Evolutionary conservation across 2,888 invertebrate genomes (phyloP).

Genomic region (Diogma glabrata): DNA sequence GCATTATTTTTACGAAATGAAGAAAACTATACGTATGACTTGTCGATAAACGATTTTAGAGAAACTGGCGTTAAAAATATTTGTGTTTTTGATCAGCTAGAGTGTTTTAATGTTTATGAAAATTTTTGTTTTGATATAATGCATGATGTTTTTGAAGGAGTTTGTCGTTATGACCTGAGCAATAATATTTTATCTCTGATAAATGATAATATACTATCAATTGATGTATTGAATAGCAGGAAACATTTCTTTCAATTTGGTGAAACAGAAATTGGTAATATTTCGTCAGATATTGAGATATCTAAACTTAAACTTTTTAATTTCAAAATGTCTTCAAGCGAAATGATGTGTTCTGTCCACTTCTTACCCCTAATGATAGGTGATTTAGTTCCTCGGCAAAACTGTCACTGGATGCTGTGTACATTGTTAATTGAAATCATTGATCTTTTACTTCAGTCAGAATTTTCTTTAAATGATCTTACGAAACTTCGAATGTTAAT

Average conservation of each 20-base stretch:
- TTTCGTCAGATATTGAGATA: constrained; percentile 12
- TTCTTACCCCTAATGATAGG: too few relatives aligned
- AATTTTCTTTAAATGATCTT: too few relatives aligned
- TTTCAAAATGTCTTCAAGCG: constrained; percentile 18
- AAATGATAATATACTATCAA: constrained; percentile 16
- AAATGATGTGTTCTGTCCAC: constrained; percentile 16
- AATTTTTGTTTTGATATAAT: constrained; percentile 20
- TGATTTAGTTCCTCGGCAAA: too few relatives aligned
- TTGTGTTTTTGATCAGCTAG: constrained; percentile 16
- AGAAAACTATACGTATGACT: constrained; percentile 15
- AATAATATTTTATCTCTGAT: constrained; percentile 14
- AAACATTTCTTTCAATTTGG: constrained; percentile 19
- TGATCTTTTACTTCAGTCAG: background rate
- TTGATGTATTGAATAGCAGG: constrained; percentile 18
- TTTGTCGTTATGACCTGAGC: constrained; percentile 21
- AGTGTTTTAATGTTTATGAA: constrained; percentile 18
- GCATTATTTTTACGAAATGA: constrained; percentile 14
- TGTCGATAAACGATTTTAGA: constrained; percentile 16
- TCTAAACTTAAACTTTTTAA: constrained; percentile 14
- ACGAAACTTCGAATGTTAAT: too few relatives aligned
- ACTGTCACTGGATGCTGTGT: too few relatives aligned
- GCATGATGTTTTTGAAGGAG: constrained; percentile 22
- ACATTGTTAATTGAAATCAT: background rate
- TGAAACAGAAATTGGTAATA: constrained; percentile 17
- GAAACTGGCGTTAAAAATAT: constrained; percentile 17